phyloP scores from a whole-genome alignment of 1,140 invertebrate species.

The Oryctes rhinoceros region DNA sequence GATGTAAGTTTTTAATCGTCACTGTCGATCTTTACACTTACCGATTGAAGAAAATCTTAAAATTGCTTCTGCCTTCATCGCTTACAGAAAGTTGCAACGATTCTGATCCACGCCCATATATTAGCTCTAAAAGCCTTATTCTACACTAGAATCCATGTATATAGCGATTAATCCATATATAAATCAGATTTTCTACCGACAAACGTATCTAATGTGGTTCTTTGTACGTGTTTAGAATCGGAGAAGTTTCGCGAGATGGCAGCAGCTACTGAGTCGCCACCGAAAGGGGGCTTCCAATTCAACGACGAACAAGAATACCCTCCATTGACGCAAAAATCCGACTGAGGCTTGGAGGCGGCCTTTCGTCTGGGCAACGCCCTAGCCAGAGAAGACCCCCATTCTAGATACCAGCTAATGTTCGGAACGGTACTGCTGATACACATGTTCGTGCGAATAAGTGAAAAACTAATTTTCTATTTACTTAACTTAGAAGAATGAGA shows the following conservation, averaged over 20 bases:
- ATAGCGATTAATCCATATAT: not conserved
- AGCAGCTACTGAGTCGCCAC: slow-evolving; percentile 71
- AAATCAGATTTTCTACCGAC: not conserved
- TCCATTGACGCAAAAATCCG: slow-evolving; percentile 76
- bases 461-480: slow-evolving; percentile 55
- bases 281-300: slow-evolving; percentile 74
- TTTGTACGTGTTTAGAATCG: slow-evolving; percentile 69
- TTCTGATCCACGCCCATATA: too few relatives aligned
- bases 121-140: not conserved
- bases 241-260: slow-evolving; percentile 80
- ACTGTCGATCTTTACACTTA: too few relatives aligned
- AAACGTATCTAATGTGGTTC: not conserved
- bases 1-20: too few relatives aligned
- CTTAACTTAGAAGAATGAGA: slow-evolving; percentile 50
- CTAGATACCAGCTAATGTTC: slow-evolving; percentile 53
- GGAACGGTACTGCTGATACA: slow-evolving; percentile 54
- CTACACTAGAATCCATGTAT: not conserved
- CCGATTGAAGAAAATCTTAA: too few relatives aligned
- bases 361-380: slow-evolving; percentile 40
- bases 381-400: slow-evolving; percentile 36
- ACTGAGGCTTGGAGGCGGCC: slow-evolving; percentile 60
- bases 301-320: slow-evolving; percentile 86
- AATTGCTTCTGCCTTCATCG: too few relatives aligned
- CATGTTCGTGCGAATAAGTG: slow-evolving; percentile 54
- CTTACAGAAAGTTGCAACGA: too few relatives aligned